Evolutionary conservation across 1,140 invertebrate species (phyloP), one percentile per base, ranked within the genome.

Genomic region (Berghia stephanieae): DNA sequence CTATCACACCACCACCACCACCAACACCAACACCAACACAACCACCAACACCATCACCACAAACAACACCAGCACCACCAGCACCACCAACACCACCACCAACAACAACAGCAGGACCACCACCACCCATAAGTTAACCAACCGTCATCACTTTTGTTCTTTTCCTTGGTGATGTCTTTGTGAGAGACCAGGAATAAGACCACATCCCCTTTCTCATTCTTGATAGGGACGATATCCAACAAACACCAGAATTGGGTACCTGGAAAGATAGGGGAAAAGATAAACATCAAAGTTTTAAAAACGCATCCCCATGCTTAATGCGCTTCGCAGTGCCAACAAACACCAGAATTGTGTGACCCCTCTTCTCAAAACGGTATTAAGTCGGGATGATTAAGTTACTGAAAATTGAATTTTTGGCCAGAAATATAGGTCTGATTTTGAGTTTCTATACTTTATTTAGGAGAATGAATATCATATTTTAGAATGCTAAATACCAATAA

Each of bases 121-220:
- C n/a, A n/a, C n/a, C n/a, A n/a, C n/a, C n/a, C n/a, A n/a, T n/a
- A n/a, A n/a, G n/a, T n/a, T n/a, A n/a, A n/a, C n/a, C n/a, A n/a
- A 18, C 43, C 46, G 27, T 16, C n/a, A 24, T 46, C 42, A 1
- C 4, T 4, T 10, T 46, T 57, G n/a, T 70, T 67, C 90, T 96
- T 96, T 75, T 94, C 95, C 86, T 95, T 93, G 36, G 96, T 97
- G 88, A 98, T 96, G 89, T 98, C 96, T 91, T 99, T 99, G 91
- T 98, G 96, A 0, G 96, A 98, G 66, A 96, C 96, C 83, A 99
- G 92, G 86, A 97, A 98, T 73, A 99, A 92, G 0, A 99, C 97
- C 82, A 98, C 96, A 91, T 98, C 96, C 78, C 96, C 92, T 89
- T 98, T 98, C 88, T 99, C 96, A 92, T 99, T 99, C 91, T 98